A percentile compares a stretch with the other conserved stretches of the same genome.
Evolutionary conservation across 2,888 invertebrate species (phyloP).

Genomic region (Hydroisotoma schaefferi): DNA sequence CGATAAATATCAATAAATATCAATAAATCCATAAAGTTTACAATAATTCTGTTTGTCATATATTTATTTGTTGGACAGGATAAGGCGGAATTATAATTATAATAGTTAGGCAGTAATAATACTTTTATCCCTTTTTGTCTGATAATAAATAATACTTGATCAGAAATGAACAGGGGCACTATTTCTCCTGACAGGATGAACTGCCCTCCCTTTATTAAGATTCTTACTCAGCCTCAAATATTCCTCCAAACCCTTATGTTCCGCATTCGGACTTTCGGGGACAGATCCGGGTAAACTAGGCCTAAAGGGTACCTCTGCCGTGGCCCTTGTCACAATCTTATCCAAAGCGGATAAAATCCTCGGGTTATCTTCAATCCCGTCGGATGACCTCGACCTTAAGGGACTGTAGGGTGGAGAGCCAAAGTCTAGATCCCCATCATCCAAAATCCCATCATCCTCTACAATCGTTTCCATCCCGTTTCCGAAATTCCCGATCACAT

Average conservation of each 20-base stretch:
- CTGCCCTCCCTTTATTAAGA: not conserved
- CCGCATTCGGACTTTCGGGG: constrained; percentile 10
- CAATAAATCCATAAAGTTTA: too few relatives aligned
- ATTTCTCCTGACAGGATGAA: constrained; percentile 5
- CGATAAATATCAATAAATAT: too few relatives aligned
- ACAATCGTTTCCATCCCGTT: constrained; percentile 25
- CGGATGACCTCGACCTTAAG: not conserved
- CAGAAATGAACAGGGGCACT: constrained; percentile 11
- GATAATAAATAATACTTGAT: not conserved
- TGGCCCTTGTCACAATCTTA: constrained; percentile 13
- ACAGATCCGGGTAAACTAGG: constrained; percentile 30
- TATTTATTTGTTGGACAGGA: too few relatives aligned
- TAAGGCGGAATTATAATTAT: too few relatives aligned
- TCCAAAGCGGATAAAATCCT: constrained; percentile 22
- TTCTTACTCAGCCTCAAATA: too few relatives aligned
- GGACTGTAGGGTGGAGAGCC: not conserved
- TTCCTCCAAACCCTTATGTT: not conserved
- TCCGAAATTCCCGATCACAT: constrained; percentile 15
- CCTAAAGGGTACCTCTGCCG: constrained; percentile 22
- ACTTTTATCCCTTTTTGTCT: too few relatives aligned
- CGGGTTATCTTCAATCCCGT: not conserved
- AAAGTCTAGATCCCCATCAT: constrained; percentile 5
- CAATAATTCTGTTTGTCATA: too few relatives aligned
- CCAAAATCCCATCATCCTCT: constrained; percentile 8
- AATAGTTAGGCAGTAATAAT: too few relatives aligned